Evolutionary conservation across 2,113 vertebrate species (phyloP).

Genomic region (Phoenicopterus ruber): DNA sequence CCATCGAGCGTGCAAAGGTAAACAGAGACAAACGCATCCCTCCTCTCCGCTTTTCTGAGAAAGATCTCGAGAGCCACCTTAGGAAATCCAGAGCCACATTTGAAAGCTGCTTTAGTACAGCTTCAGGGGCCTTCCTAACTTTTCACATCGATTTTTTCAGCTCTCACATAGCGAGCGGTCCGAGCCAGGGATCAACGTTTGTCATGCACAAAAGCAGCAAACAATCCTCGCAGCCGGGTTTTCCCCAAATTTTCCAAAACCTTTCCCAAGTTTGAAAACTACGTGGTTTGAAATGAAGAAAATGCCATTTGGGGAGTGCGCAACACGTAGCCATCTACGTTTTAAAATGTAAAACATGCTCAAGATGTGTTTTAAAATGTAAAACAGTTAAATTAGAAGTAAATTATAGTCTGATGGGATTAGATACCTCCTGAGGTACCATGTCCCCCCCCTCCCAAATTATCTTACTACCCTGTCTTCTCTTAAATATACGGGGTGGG

Average conservation of each 20-base stretch:
- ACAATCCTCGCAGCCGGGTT: background rate
- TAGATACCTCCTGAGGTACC: background rate
- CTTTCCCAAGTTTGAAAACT: background rate
- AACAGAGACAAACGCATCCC: background rate
- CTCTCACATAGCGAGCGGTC: rapidly evolving
- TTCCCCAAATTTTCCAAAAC: background rate
- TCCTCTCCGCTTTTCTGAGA: background rate
- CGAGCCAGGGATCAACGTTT: background rate
- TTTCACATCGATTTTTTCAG: background rate
- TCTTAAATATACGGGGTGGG: background rate
- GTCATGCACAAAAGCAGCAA: background rate
- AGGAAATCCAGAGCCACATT: background rate
- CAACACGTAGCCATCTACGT: too few relatives aligned
- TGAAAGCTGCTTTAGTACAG: background rate
- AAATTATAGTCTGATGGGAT: background rate
- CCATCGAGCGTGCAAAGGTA: background rate
- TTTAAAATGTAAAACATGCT: background rate
- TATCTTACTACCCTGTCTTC: background rate
- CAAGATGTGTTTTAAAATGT: background rate
- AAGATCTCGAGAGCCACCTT: background rate
- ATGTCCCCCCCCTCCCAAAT: background rate
- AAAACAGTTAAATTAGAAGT: background rate
- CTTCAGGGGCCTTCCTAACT: background rate
- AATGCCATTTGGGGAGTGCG: background rate
- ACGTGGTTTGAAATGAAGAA: background rate